A percentile compares a stretch with the other conserved stretches of the same genome.
phyloP scores from a whole-genome alignment of 2,888 invertebrate genomes.

The Argyra leucocephala region DNA sequence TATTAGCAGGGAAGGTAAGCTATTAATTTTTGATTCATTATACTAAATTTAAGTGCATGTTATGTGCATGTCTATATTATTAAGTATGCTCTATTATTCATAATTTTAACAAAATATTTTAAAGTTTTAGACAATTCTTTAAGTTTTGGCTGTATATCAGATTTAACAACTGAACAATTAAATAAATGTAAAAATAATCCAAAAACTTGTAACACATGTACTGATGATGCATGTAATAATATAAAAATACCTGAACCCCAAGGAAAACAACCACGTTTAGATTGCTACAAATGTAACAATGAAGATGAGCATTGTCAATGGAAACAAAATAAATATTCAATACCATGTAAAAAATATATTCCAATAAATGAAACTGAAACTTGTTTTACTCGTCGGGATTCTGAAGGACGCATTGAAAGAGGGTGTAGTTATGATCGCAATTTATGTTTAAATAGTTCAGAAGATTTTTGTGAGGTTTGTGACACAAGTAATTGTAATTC shows the following conservation, averaged over 20 bases:
- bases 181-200: neutral
- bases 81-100: too few species aligned
- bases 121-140: neutral
- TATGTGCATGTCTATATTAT: too few species aligned
- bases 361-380: neutral
- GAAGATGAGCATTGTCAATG: slow-evolving; percentile 2
- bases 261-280: slow-evolving; percentile 1
- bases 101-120: too few species aligned
- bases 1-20: neutral
- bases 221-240: neutral
- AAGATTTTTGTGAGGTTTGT: neutral
- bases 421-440: neutral
- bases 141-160: neutral
- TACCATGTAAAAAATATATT: neutral
- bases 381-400: neutral
- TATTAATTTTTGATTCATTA: too few species aligned
- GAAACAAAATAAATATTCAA: slow-evolving; percentile 5
- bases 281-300: slow-evolving; percentile 15
- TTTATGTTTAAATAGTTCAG: neutral
- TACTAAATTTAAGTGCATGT: too few species aligned
- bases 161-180: neutral
- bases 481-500: neutral
- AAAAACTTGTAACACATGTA: neutral
- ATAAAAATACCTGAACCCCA: neutral
- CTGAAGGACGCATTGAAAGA: neutral